Percentiles rank a stretch among this genome's conserved stretches.
phyloP scores from a whole-genome alignment of 2,888 invertebrate species.

The Embidobia sp. region DNA sequence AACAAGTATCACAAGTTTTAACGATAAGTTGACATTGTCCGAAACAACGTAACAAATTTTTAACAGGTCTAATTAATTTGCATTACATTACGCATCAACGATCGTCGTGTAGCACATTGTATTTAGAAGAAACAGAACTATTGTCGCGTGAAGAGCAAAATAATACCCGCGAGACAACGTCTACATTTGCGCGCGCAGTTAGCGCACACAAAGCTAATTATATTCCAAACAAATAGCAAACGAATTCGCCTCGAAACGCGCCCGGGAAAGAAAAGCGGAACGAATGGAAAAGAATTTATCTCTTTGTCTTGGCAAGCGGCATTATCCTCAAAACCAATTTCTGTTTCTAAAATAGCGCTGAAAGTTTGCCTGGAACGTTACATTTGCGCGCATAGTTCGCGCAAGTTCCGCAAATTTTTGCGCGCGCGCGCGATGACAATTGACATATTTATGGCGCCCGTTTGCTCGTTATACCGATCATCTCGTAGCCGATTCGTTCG shows the following conservation, averaged over 20 bases:
- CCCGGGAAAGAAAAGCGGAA: not conserved
- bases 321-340: slow-evolving; percentile 11
- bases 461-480: slow-evolving; percentile 57
- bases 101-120: too few relatives aligned
- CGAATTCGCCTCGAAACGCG: too few relatives aligned
- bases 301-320: not conserved
- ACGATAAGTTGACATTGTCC: too few relatives aligned
- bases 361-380: not conserved
- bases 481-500: slow-evolving; percentile 33
- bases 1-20: too few relatives aligned
- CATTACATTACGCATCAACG: too few relatives aligned
- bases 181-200: too few relatives aligned
- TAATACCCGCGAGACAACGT: too few relatives aligned
- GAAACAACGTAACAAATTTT: too few relatives aligned
- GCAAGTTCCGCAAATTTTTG: slow-evolving; percentile 28
- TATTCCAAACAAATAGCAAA: not conserved
- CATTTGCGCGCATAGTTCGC: slow-evolving; percentile 15
- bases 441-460: slow-evolving; percentile 50
- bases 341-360: slow-evolving; percentile 9
- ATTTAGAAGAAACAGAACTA: too few relatives aligned
- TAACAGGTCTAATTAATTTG: too few relatives aligned
- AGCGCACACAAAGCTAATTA: not conserved
- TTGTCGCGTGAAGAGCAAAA: too few relatives aligned
- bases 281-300: not conserved
- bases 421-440: slow-evolving; percentile 24